Evolutionary conservation across 2,797 vertebrate species (phyloP).

Genomic region (Rachycentron canadum): DNA sequence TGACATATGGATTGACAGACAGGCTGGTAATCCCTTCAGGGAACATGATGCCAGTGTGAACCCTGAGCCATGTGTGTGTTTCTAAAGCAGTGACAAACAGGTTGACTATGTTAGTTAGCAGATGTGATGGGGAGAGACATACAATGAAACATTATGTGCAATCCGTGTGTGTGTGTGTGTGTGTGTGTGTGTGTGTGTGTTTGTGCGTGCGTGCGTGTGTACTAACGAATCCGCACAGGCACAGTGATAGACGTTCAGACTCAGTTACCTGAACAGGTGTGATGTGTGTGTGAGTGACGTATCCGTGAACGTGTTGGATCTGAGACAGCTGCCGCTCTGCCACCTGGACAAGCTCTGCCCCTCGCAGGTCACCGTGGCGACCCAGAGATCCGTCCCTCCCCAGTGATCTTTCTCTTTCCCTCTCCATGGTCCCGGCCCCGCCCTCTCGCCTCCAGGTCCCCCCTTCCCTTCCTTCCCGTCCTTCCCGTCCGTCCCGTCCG

Average conservation of each 20-base stretch:
- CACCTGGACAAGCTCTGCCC: slow-evolving; percentile 94
- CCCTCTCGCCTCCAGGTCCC: slow-evolving; percentile 65
- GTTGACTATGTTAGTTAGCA: slow-evolving; percentile 3
- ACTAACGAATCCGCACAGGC: not conserved
- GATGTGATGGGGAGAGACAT: slow-evolving; percentile 15
- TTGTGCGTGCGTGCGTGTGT: too few species aligned
- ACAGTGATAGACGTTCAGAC: not conserved
- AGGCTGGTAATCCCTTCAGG: not conserved
- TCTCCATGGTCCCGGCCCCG: slow-evolving; percentile 58
- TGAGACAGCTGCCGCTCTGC: slow-evolving; percentile 96
- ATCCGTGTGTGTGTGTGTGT: not conserved
- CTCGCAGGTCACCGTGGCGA: slow-evolving; percentile 85
- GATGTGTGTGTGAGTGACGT: slow-evolving; percentile 95
- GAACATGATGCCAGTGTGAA: slow-evolving; percentile 1
- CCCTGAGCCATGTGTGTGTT: not conserved
- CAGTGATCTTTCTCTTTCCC: slow-evolving; percentile 77
- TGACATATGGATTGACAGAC: slow-evolving; percentile 20
- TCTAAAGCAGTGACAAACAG: slow-evolving; percentile 19
- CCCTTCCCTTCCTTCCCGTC: slow-evolving; percentile 26
- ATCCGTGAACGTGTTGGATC: slow-evolving; percentile 95
- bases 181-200: not conserved
- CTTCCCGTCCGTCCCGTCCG: slow-evolving; percentile 82
- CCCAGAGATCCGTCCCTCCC: slow-evolving; percentile 89
- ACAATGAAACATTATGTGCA: not conserved
- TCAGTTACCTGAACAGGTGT: slow-evolving; percentile 78